Conservation (phyloP, 2,113 vertebrate species). For the Centrocercus urophasianus region DNA sequence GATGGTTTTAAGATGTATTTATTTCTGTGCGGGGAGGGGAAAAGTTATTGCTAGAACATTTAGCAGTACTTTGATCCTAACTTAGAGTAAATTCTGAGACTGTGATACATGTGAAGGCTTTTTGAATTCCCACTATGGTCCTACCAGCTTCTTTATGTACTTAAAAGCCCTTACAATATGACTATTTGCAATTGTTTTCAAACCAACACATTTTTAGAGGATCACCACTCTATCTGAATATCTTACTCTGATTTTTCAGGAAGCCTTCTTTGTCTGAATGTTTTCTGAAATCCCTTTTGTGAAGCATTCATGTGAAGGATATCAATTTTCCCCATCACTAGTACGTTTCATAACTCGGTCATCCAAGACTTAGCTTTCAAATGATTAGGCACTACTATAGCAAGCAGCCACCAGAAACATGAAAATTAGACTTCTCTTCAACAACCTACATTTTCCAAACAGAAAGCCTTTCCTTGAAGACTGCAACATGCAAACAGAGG, state of each 20-base stretch:
- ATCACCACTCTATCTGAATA: not conserved
- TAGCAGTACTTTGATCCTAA: not conserved
- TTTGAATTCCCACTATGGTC: not conserved
- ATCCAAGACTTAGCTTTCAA: constrained; percentile 18
- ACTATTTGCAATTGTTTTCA: not conserved
- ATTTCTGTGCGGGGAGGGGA: not conserved
- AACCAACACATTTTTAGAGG: not conserved
- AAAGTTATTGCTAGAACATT: not conserved
- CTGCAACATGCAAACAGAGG: accelerated
- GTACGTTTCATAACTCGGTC: not conserved
- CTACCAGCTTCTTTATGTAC: not conserved
- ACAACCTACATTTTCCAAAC: not conserved
- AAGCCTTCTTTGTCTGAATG: not conserved
- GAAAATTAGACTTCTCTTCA: not conserved
- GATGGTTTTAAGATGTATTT: not conserved
- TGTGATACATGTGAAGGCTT: not conserved
- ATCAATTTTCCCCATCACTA: not conserved
- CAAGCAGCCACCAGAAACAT: not conserved
- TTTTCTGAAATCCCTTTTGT: not conserved
- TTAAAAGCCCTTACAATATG: not conserved
- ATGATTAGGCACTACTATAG: not conserved
- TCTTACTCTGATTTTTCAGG: not conserved
- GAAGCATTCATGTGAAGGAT: not conserved
- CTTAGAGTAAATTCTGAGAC: not conserved
- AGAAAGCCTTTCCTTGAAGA: not conserved